Base-by-base conservation (phyloP, 2,113 vertebrate species). In the Electrona antarctica region DNA sequence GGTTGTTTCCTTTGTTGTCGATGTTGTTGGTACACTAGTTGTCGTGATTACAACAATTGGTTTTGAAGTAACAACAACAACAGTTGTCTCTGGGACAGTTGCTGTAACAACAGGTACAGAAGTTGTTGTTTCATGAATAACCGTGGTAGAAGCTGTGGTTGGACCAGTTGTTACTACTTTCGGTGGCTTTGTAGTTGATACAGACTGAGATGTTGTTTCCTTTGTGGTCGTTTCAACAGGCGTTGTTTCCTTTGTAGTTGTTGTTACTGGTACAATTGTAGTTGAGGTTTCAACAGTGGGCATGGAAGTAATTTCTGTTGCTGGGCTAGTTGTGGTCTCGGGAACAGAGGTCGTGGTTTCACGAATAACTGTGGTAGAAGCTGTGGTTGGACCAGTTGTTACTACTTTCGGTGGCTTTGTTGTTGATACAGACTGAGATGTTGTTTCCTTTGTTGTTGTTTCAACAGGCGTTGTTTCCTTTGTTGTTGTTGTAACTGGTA, bases 21-120 rank as follows among this genome's bases (percentile, higher is more conserved):
- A 1, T 60, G 58, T 60, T 33, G 58, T 60, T 15, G 58, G 28
- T 2, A 33, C 14, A 33, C 29, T 33, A 4, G 14, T n/a, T 3
- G 71, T 68, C 0, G 60, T 14, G 0, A 0, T 10, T 6, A 0
- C 0, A 0, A 0, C 8, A 1, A 4, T 49, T 0, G 50, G 14
- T 6, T 28, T 33, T 2, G 29, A 33, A 4, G 29, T 33, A 4
- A 33, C 15, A 6, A 57, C 55, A 49, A 49, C n/a, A n/a, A n/a
- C n/a, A n/a, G n/a, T n/a, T n/a, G n/a, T n/a, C n/a, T n/a, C n/a
- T n/a, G n/a, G n/a, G n/a, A n/a, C n/a, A n/a, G n/a, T n/a, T n/a
- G 55, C 1, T 1, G 55, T 67, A 11, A 28, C 5, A 33, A 12
- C 7, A 10, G 73, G 33, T 1, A 8, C n/a, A 28, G 33, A n/a